Conservation (phyloP, 1,140 invertebrate genomes). For the Anadara kagoshimensis region DNA sequence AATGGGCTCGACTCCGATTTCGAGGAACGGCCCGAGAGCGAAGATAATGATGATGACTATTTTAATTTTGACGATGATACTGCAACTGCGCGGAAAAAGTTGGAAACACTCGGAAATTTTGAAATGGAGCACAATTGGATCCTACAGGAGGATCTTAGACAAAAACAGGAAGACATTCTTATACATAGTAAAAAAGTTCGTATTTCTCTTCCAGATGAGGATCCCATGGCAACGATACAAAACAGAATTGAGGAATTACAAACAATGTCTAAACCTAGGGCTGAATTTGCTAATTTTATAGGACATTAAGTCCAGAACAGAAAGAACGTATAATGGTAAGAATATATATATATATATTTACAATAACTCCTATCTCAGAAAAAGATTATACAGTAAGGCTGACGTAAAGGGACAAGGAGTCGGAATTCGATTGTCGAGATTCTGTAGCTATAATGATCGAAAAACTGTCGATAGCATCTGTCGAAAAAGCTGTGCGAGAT, state of each 20-base stretch:
- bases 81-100: slow-evolving; percentile 28
- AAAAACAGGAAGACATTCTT: slow-evolving; percentile 41
- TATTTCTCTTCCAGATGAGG: slow-evolving; percentile 56
- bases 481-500: too few relatives aligned
- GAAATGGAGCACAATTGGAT: slow-evolving; percentile 63
- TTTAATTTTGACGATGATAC: slow-evolving; percentile 38
- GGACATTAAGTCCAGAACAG: slow-evolving; percentile 45
- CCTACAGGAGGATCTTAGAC: slow-evolving; percentile 50
- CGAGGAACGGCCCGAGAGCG: slow-evolving; percentile 5
- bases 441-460: too few relatives aligned
- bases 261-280: slow-evolving; percentile 52
- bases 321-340: slow-evolving; percentile 50
- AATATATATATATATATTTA: neutral
- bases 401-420: neutral
- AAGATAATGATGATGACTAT: slow-evolving; percentile 27
- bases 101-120: slow-evolving; percentile 43
- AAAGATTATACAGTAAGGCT: neutral
- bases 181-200: slow-evolving; percentile 44
- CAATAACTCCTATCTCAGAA: neutral
- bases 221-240: slow-evolving; percentile 45
- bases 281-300: slow-evolving; percentile 48
- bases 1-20: neutral
- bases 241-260: slow-evolving; percentile 53
- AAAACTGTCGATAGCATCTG: too few relatives aligned
- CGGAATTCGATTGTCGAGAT: neutral